A percentile compares a stretch with the other conserved stretches of the same genome.
Evolutionary conservation across 2,797 vertebrate genomes (phyloP).

Genomic region (Morus bassanus): DNA sequence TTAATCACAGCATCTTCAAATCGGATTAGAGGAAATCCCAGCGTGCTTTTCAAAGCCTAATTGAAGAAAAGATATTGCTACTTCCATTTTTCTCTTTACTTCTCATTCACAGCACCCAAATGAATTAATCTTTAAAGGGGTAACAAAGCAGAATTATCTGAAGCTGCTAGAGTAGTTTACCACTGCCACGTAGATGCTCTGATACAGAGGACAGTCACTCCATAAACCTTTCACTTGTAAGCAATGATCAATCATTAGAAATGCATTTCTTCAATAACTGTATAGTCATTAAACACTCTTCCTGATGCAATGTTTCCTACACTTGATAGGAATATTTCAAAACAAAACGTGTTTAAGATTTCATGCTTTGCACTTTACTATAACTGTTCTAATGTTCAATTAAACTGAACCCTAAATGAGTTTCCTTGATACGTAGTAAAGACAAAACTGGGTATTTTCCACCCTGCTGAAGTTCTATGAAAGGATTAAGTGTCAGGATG

Average conservation of each 20-base stretch:
- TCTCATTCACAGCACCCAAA: not conserved
- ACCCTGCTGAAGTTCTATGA: not conserved
- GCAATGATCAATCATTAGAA: not conserved
- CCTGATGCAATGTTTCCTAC: not conserved
- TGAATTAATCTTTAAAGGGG: not conserved
- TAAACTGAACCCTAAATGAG: not conserved
- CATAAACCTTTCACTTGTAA: not conserved
- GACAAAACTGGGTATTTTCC: not conserved
- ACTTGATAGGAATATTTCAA: not conserved
- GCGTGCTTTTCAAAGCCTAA: conserved; percentile 88
- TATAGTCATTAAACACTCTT: not conserved
- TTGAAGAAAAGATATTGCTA: conserved; percentile 1
- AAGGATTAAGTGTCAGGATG: not conserved
- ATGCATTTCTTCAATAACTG: not conserved
- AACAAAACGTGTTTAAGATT: not conserved
- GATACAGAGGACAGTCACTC: not conserved
- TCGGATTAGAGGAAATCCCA: conserved; percentile 91
- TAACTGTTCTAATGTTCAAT: not conserved
- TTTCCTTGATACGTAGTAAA: not conserved
- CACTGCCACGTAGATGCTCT: not conserved
- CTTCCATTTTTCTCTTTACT: not conserved
- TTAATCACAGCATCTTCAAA: conserved; percentile 97
- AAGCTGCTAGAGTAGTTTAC: not conserved
- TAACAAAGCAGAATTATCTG: not conserved
- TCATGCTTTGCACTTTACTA: not conserved